Conservation (phyloP, 2,113 vertebrate genomes). For the Atrichornis clamosus region DNA sequence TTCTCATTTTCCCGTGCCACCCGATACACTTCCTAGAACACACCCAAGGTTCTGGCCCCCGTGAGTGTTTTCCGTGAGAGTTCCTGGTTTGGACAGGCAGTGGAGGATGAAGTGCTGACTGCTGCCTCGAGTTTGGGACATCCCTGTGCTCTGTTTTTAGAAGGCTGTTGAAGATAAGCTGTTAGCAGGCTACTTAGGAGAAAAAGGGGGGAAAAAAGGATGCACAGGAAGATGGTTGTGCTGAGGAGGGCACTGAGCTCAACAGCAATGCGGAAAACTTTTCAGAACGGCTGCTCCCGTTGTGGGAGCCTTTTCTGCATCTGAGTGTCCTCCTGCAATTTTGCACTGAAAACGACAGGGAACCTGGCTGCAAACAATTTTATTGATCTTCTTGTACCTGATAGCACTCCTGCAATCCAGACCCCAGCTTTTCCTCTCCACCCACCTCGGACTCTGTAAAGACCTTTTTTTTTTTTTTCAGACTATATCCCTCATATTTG, state of each 20-base stretch:
- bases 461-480: not conserved
- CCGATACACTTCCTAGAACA: not conserved
- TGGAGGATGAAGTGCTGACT: conserved; percentile 17
- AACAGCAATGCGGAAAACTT: not conserved
- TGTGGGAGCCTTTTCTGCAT: not conserved
- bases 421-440: not conserved
- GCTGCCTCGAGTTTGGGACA: conserved; percentile 13
- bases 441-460: not conserved
- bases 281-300: not conserved
- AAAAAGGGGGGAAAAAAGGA: not conserved
- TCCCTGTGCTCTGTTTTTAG: conserved; percentile 70
- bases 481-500: not conserved
- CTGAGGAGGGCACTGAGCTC: not conserved
- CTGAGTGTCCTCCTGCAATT: not conserved
- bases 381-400: not conserved
- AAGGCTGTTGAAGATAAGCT: conserved; percentile 70
- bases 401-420: not conserved
- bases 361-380: not conserved
- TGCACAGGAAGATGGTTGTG: not conserved
- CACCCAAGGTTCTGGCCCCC: not conserved
- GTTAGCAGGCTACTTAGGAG: not conserved
- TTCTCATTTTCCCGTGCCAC: conserved; percentile 17
- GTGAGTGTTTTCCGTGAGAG: not conserved
- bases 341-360: not conserved
- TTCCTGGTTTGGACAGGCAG: not conserved